Base-by-base conservation (phyloP, 2,888 invertebrate species). In the Agriopis leucophaearia region DNA sequence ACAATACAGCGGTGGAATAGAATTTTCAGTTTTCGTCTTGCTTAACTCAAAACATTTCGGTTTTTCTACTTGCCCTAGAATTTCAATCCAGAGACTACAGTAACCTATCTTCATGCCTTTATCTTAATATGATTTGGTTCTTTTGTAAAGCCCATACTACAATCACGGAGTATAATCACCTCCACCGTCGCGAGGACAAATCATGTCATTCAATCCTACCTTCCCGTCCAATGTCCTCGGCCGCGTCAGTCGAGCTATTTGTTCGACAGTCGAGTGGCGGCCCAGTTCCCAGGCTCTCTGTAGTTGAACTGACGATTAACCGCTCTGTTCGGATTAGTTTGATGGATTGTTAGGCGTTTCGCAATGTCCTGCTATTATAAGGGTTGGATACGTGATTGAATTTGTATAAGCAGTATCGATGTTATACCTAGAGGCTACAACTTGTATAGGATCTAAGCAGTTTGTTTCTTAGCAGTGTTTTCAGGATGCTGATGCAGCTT, bases 281-380 rank as follows among this genome's bases (percentile, higher is more conserved):
- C 78, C 79, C 69, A 74, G 76, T 80, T 80, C 79, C 72, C 79
- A 80, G 66, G 71, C 60, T 50, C 55, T 66, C 45, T 15, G 45
- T 8, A 45, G 61, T 47, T 9, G 44, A 12, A 18, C 56, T 40
- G 62, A 60, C 68, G 72, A 72, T 72, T 71, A 70, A 70, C 71
- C 16, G 48, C 48, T 27, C 27, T 44, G 54, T 59, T 56, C 69
- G 48, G 67, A 58, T 68, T 67, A 67, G 1, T 66, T 60, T 68
- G 71, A 72, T 73, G 50, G 74, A 73, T 73, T 64, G 72, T 52
- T 60, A 35, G 45, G 51, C 42, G 54, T 64, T 69, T 68, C 50
- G 67, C 66, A 72, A 75, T 69, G 64, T 69, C 73, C 69, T 66
- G 60, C 42, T 45, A 40, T 62, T 58, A 66, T 56, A 57, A 57